These are phyloP conservation scores for Lepus timidus DNA, from an alignment of 2,113 vertebrate species.

Conservation along the genomic window DNA sequence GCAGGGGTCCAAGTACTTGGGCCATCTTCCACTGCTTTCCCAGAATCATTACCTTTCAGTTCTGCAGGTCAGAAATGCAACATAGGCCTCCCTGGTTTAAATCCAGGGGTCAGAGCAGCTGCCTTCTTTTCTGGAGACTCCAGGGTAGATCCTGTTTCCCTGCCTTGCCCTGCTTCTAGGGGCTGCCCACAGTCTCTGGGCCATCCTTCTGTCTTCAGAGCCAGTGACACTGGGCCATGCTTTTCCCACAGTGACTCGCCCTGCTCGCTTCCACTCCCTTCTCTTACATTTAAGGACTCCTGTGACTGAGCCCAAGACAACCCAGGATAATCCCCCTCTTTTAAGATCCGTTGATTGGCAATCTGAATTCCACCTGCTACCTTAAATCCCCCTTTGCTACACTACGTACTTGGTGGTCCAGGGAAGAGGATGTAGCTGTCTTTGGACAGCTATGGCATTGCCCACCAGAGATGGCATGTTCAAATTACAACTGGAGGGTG, in stretches of 20 bases:
- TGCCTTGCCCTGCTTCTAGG: not conserved
- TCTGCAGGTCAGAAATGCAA: not conserved
- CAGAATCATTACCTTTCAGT: not conserved
- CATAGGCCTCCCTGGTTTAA: not conserved
- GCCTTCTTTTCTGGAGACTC: rapidly evolving
- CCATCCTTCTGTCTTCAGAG: not conserved
- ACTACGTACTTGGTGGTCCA: not conserved
- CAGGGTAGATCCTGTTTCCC: not conserved
- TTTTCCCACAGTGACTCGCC: not conserved
- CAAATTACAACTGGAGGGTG: not conserved
- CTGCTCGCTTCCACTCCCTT: not conserved
- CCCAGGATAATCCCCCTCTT: not conserved
- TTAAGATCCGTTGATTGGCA: not conserved
- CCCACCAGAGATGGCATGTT: not conserved
- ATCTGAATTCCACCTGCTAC: not conserved
- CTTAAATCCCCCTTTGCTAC: not conserved
- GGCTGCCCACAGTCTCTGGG: not conserved
- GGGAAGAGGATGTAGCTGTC: not conserved
- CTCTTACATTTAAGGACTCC: not conserved
- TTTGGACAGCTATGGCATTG: not conserved
- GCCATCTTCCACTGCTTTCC: not conserved
- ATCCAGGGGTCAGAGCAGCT: not conserved
- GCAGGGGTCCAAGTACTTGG: too few species aligned
- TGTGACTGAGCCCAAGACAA: not conserved
- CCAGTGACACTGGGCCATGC: rapidly evolving